These are phyloP conservation scores for Xenus cinereus DNA, from an alignment of 2,113 vertebrate species.

Conservation along the genomic window DNA sequence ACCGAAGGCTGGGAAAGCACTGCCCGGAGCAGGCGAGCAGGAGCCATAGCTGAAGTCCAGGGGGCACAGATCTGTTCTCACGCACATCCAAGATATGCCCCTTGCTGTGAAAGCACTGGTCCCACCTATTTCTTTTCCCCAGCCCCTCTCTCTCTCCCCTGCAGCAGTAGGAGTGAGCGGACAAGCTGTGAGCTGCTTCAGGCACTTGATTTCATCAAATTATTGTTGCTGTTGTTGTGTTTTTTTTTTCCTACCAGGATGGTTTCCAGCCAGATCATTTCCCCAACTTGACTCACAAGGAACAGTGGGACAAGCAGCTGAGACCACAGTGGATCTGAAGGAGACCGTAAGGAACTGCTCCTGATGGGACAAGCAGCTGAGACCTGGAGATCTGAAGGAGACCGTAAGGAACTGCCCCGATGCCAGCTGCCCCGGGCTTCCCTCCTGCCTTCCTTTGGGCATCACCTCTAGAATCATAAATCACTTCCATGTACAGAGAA, in stretches of 20 bases:
- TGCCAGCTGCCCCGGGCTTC: not conserved
- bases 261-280: not conserved
- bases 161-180: not conserved
- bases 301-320: not conserved
- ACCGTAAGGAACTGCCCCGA: not conserved
- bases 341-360: not conserved
- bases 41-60: not conserved
- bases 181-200: not conserved
- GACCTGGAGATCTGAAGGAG: not conserved
- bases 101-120: not conserved
- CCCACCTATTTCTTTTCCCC: not conserved
- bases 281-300: not conserved
- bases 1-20: accelerated
- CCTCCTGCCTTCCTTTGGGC: not conserved
- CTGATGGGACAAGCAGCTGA: not conserved
- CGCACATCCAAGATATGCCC: accelerated
- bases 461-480: not conserved
- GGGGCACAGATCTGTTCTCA: not conserved
- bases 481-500: accelerated
- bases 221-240: too few species aligned
- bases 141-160: not conserved
- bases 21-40: not conserved
- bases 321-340: not conserved
- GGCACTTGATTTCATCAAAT: not conserved
- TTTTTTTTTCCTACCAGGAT: not conserved